These are phyloP conservation scores for Horisme vitalbata DNA, from an alignment of 2,888 invertebrate species.

Conservation along the genomic window DNA sequence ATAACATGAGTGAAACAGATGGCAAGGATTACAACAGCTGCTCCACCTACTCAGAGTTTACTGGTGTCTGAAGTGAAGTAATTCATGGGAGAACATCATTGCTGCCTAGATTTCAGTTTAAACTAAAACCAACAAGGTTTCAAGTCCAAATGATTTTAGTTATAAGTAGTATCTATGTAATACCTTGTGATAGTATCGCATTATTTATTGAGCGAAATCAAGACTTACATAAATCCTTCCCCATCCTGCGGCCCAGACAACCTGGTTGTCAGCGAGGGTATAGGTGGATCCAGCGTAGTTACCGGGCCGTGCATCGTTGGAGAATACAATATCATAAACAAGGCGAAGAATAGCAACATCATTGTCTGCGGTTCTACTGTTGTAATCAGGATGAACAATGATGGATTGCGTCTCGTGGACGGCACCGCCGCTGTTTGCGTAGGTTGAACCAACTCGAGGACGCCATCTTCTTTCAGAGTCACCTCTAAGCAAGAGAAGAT, in stretches of 20 bases:
- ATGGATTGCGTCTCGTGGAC: slow-evolving; percentile 30
- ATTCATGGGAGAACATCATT: no score
- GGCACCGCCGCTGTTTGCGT: slow-evolving; percentile 49
- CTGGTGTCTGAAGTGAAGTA: no score
- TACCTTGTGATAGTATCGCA: no score
- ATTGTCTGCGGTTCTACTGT: slow-evolving; percentile 38
- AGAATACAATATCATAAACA: slow-evolving; percentile 23
- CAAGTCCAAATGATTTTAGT: no score
- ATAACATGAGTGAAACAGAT: no score
- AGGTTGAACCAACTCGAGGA: slow-evolving; percentile 48
- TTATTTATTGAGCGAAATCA: no score
- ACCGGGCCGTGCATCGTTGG: slow-evolving; percentile 22
- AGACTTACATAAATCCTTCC: slow-evolving; percentile 47
- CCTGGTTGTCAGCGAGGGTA: slow-evolving; percentile 43
- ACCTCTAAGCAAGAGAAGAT: slow-evolving; percentile 28
- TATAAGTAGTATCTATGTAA: no score
- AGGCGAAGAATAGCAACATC: slow-evolving; percentile 48
- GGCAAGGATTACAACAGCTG: no score
- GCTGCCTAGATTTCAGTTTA: no score
- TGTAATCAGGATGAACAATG: slow-evolving; percentile 51
- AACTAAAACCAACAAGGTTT: no score
- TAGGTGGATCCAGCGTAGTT: slow-evolving; percentile 44
- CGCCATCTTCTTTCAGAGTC: slow-evolving; percentile 42
- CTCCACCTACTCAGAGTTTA: no score
- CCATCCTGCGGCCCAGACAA: slow-evolving; percentile 59